These are phyloP conservation scores for Laticauda laticaudata DNA, from an alignment of 2,113 vertebrate genomes.

Conservation along the genomic window DNA sequence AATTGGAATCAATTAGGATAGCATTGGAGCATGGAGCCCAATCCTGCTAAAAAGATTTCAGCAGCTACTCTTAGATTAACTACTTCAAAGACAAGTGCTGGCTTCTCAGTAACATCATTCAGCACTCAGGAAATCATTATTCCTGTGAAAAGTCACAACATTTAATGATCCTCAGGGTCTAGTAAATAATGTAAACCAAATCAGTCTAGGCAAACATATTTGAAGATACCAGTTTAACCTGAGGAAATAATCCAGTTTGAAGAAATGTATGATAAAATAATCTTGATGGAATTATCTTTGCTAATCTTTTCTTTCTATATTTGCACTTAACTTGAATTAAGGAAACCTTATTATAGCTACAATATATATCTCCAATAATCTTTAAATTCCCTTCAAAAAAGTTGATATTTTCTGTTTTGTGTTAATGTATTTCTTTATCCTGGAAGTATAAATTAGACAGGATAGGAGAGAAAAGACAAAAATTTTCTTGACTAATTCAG, in stretches of 20 bases:
- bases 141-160: background rate
- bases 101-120: background rate
- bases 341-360: background rate
- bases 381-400: background rate
- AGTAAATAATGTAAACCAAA: background rate
- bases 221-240: background rate
- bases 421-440: background rate
- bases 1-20: background rate
- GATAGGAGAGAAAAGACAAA: slow-evolving; percentile 40
- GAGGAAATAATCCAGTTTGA: background rate
- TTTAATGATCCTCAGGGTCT: background rate
- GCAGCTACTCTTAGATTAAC: background rate
- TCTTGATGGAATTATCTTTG: background rate
- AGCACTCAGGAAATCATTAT: background rate
- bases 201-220: background rate
- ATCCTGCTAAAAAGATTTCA: background rate
- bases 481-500: background rate
- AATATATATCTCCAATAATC: background rate
- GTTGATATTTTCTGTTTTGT: slow-evolving; percentile 3
- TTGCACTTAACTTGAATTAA: background rate
- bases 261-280: background rate
- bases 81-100: background rate
- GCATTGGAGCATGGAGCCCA: background rate
- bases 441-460: slow-evolving; percentile 21
- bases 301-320: background rate